Evolutionary conservation across 1,140 invertebrate species (phyloP).

Genomic region (Platorchestia sp.): DNA sequence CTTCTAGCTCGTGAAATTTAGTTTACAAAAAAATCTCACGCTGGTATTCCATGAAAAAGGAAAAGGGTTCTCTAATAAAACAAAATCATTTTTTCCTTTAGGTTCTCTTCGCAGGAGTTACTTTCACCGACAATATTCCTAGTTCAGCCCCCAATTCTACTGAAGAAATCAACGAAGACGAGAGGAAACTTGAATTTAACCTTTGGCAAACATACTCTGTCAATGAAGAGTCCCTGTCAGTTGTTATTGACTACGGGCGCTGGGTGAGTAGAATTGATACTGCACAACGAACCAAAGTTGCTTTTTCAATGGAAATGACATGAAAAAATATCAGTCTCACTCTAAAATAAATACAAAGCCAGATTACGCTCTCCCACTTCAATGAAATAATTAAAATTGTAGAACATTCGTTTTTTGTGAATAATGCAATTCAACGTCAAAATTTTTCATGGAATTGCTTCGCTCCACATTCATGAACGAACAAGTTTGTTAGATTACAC

Average conservation of each 20-base stretch:
- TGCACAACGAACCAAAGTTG: not conserved
- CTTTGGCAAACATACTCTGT: not conserved
- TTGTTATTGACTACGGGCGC: not conserved
- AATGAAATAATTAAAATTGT: no score
- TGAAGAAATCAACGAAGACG: slow-evolving; percentile 64
- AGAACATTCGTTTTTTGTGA: no score
- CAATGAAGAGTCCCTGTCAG: not conserved
- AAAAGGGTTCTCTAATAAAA: no score
- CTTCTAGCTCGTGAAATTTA: no score
- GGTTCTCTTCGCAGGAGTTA: not conserved
- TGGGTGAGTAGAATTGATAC: not conserved
- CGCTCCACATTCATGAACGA: no score
- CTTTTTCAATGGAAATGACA: not conserved
- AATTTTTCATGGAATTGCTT: no score
- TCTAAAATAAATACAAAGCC: not conserved
- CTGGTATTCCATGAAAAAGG: no score
- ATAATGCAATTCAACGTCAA: no score
- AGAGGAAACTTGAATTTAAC: slow-evolving; percentile 63
- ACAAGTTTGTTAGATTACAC: no score
- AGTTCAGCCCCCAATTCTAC: not conserved
- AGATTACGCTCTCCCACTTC: no score
- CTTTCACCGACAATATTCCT: no score
- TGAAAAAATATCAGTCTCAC: not conserved
- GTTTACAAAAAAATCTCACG: no score
- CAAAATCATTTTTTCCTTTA: not conserved